Conservation (phyloP, 1,140 invertebrate species). For the Dinothrombium tinctorium region DNA sequence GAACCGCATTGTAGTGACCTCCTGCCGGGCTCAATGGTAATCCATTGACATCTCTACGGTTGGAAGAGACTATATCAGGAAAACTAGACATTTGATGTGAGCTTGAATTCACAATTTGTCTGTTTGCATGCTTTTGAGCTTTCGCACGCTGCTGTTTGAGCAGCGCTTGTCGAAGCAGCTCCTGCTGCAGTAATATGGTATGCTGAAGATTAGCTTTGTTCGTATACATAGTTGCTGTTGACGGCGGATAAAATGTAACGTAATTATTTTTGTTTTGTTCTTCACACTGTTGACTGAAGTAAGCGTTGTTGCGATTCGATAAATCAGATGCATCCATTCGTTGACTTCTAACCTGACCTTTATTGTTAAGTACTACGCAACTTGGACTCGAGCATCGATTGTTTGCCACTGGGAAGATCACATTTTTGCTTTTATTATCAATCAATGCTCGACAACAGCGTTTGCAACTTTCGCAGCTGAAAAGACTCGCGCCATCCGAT, state of each 20-base stretch:
- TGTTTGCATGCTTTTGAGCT: neutral
- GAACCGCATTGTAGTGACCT: too few species aligned
- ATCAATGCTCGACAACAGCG: conserved; percentile 14
- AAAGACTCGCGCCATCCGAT: conserved; percentile 20
- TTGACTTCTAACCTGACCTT: neutral
- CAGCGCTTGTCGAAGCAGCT: conserved; percentile 34
- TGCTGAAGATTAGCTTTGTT: conserved; percentile 42
- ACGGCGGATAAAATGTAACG: neutral
- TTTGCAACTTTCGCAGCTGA: conserved; percentile 15
- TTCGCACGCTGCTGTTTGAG: conserved; percentile 18
- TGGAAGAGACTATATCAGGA: too few species aligned
- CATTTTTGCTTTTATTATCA: neutral
- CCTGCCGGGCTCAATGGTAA: too few species aligned
- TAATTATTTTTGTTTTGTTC: neutral
- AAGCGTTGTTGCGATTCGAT: neutral
- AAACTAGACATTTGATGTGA: too few species aligned
- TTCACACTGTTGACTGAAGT: neutral
- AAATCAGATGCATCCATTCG: neutral
- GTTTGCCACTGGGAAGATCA: neutral
- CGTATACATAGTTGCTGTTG: conserved; percentile 38
- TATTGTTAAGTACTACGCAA: neutral
- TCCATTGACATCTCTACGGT: too few species aligned
- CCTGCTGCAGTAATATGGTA: conserved; percentile 43
- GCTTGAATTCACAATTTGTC: too few species aligned
- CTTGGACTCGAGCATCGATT: neutral